These are phyloP conservation scores for Torymus auratus DNA, from an alignment of 2,888 invertebrate species.

Conservation along the genomic window DNA sequence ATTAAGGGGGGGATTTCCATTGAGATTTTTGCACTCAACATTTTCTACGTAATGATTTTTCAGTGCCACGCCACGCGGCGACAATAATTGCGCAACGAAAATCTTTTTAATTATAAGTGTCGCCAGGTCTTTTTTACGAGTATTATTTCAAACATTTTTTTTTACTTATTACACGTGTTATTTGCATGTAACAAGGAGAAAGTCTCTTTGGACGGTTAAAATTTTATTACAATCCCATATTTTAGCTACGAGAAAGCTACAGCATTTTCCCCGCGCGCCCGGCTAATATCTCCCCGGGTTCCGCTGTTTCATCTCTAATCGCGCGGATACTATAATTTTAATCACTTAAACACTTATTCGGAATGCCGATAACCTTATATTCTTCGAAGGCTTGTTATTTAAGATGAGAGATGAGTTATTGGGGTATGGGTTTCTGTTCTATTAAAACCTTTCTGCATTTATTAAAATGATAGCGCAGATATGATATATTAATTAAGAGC, in stretches of 20 bases:
- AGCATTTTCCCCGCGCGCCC: conserved; percentile 19
- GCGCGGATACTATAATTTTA: neutral
- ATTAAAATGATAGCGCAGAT: too few relatives aligned
- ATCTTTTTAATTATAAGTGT: conserved; percentile 29
- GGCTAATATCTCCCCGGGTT: neutral
- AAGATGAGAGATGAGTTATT: too few relatives aligned
- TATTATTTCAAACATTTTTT: conserved; percentile 42
- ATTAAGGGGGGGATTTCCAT: too few relatives aligned
- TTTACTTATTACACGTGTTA: conserved; percentile 41
- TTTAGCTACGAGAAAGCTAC: conserved; percentile 51
- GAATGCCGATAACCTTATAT: conserved; percentile 1
- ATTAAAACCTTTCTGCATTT: too few relatives aligned
- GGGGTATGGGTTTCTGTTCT: too few relatives aligned
- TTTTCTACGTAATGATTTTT: too few relatives aligned
- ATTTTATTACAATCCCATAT: conserved; percentile 50
- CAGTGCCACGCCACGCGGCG: too few relatives aligned
- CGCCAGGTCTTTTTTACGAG: conserved; percentile 18
- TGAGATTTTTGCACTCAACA: too few relatives aligned
- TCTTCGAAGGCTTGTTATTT: neutral
- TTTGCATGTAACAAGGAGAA: conserved; percentile 55
- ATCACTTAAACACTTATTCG: conserved; percentile 8
- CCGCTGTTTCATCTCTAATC: conserved; percentile 35
- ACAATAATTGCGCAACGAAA: conserved; percentile 26
- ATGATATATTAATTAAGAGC: too few relatives aligned
- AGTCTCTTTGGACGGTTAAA: conserved; percentile 33